phyloP scores from a whole-genome alignment of 2,888 invertebrate genomes.

The Nezara viridula region DNA sequence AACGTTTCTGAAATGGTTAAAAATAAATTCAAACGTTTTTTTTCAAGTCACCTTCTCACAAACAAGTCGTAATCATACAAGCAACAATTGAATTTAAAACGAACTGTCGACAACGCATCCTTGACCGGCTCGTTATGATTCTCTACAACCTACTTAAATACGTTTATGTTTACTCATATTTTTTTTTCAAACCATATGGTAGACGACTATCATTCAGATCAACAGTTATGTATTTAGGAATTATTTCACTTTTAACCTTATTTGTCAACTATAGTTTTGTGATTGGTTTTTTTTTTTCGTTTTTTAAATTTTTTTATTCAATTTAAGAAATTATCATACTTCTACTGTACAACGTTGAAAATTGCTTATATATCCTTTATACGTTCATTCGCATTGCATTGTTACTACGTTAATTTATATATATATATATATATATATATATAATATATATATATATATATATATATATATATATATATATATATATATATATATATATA shows the following conservation, averaged over 20 bases:
- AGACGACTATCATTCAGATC: not conserved
- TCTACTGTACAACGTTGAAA: too few relatives aligned
- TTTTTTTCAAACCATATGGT: not conserved
- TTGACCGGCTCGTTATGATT: not conserved
- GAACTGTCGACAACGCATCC: not conserved
- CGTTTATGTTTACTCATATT: not conserved
- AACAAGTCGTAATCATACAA: not conserved
- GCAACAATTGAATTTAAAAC: not conserved
- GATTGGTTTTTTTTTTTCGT: not conserved
- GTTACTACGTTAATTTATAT: too few relatives aligned
- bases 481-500: too few relatives aligned
- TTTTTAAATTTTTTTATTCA: not conserved
- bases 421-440: too few relatives aligned
- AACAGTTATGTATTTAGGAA: too few relatives aligned
- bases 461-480: too few relatives aligned
- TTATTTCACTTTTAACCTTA: not conserved
- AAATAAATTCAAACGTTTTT: not conserved
- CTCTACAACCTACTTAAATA: not conserved
- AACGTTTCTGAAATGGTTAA: not conserved
- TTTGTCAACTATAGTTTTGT: not conserved
- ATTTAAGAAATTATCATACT: not conserved
- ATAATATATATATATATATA: too few relatives aligned
- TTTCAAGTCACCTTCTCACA: not conserved
- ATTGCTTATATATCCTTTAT: too few relatives aligned
- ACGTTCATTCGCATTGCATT: too few relatives aligned